Evolutionary conservation across 2,113 vertebrate genomes (phyloP).

Genomic region (Phoenicopterus ruber): DNA sequence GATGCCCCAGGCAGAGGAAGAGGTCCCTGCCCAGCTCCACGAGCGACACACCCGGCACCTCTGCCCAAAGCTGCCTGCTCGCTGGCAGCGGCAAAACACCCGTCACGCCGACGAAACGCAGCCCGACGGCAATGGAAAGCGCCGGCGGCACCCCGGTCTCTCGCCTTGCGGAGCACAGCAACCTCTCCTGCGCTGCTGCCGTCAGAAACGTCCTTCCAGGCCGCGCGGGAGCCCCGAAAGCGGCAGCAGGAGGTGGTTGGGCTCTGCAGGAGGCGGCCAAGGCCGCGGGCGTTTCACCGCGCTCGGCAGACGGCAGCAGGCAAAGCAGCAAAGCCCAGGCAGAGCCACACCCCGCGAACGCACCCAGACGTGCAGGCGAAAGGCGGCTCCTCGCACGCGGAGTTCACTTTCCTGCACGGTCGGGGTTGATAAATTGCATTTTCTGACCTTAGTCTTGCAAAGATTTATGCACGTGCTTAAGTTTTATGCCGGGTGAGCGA

Average conservation of each 20-base stretch:
- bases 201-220: not conserved
- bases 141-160: not conserved
- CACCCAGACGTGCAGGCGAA: not conserved
- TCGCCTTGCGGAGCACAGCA: not conserved
- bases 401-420: not conserved
- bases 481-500: not conserved
- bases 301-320: not conserved
- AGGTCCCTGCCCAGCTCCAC: not conserved
- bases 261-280: not conserved
- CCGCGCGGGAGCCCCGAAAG: fast-evolving
- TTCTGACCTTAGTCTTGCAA: not conserved
- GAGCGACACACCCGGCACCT: not conserved
- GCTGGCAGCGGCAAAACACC: fast-evolving
- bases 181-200: not conserved
- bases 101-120: fast-evolving
- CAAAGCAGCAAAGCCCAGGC: not conserved
- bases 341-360: not conserved
- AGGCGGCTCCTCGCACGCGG: not conserved
- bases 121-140: not conserved
- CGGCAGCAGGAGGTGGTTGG: not conserved
- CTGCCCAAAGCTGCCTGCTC: not conserved
- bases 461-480: not conserved
- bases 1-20: not conserved
- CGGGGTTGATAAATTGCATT: not conserved
- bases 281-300: not conserved